A percentile compares a stretch with the other conserved stretches of the same genome.
Evolutionary conservation across 1,140 invertebrate species (phyloP).

Genomic region (Conopomorpha cramerella): DNA sequence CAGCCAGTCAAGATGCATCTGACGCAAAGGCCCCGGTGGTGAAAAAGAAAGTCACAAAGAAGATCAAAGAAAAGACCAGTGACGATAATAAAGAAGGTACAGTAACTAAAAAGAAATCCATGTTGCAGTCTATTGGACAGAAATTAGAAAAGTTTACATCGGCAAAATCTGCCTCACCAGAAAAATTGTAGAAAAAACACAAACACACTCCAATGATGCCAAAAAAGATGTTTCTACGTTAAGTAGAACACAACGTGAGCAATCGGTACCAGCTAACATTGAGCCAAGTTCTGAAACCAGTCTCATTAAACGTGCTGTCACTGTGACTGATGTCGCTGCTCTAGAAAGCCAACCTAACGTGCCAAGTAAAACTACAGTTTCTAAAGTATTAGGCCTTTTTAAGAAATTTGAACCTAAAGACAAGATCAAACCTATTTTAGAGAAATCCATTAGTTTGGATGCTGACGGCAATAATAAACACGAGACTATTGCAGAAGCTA

Average conservation of each 20-base stretch:
- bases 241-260: slow-evolving; percentile 63
- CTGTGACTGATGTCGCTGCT: slow-evolving; percentile 67
- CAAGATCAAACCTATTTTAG: slow-evolving; percentile 19
- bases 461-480: slow-evolving; percentile 19
- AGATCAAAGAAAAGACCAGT: slow-evolving; percentile 47
- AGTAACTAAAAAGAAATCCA: slow-evolving; percentile 60
- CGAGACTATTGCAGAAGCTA: slow-evolving; percentile 12
- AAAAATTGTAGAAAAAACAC: slow-evolving; percentile 31
- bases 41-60: slow-evolving; percentile 50
- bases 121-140: slow-evolving; percentile 67
- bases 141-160: slow-evolving; percentile 68
- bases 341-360: slow-evolving; percentile 31
- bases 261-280: slow-evolving; percentile 63
- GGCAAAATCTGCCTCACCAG: slow-evolving; percentile 45
- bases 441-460: slow-evolving; percentile 11
- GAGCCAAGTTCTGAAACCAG: slow-evolving; percentile 62
- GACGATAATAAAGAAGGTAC: slow-evolving; percentile 39
- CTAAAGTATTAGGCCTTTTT: slow-evolving; percentile 72
- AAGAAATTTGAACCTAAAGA: slow-evolving; percentile 66
- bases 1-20: slow-evolving; percentile 17
- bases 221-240: slow-evolving; percentile 31
- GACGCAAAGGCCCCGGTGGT: slow-evolving; percentile 24
- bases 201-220: slow-evolving; percentile 9
- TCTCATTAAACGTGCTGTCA: slow-evolving; percentile 70
- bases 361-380: slow-evolving; percentile 64